phyloP scores from a whole-genome alignment of 1,140 invertebrate species.

The Zaprionus tsacasi region DNA sequence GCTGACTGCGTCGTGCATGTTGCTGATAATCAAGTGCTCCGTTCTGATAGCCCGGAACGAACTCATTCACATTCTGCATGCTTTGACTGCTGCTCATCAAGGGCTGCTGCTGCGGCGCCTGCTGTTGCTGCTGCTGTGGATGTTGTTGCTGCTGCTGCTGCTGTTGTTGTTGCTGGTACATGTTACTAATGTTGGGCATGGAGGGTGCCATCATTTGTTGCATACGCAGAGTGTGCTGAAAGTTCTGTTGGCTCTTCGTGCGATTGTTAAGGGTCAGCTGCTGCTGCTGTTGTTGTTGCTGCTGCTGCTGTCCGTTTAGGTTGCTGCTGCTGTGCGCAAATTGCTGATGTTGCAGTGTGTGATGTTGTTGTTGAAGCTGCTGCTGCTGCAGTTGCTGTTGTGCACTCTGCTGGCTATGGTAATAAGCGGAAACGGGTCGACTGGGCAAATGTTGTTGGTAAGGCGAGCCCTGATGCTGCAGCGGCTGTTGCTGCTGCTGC shows the following conservation, averaged over 20 bases:
- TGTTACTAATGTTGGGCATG: slow-evolving; percentile 84
- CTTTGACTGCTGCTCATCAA: slow-evolving; percentile 79
- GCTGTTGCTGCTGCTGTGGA: slow-evolving; percentile 48
- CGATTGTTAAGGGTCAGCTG: slow-evolving; percentile 77
- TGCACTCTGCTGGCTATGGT: slow-evolving; percentile 70
- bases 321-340: slow-evolving; percentile 71
- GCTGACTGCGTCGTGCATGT: slow-evolving; percentile 69
- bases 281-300: slow-evolving; percentile 56
- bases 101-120: slow-evolving; percentile 38
- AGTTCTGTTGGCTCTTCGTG: slow-evolving; percentile 72
- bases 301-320: slow-evolving; percentile 58
- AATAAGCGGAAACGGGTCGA: slow-evolving; percentile 77
- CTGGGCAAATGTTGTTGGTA: slow-evolving; percentile 61
- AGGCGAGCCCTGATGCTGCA: slow-evolving; percentile 29
- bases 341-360: slow-evolving; percentile 64
- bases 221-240: slow-evolving; percentile 79
- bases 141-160: slow-evolving; percentile 41
- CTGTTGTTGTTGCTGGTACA: slow-evolving; percentile 77
- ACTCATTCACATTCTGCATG: slow-evolving; percentile 84
- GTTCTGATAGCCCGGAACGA: slow-evolving; percentile 62
- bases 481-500: slow-evolving; percentile 55
- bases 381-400: slow-evolving; percentile 67
- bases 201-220: slow-evolving; percentile 83
- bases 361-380: slow-evolving; percentile 64
- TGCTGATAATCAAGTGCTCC: slow-evolving; percentile 68